A percentile compares a stretch with the other conserved stretches of the same genome.
Conservation (phyloP, 2,888 invertebrate genomes). For the Cosmia pyralina region DNA sequence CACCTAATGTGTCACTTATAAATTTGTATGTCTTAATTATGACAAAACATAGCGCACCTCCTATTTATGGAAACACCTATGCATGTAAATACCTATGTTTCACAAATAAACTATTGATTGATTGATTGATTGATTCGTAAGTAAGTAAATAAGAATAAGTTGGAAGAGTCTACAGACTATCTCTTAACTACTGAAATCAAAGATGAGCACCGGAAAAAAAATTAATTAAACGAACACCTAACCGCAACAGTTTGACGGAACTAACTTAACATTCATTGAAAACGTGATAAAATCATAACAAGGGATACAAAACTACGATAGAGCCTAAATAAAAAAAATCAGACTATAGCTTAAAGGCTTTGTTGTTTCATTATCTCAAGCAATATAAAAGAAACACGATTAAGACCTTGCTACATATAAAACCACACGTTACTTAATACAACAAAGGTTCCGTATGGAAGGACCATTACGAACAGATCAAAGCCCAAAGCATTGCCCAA, state of each 20-base stretch:
- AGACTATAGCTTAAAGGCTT: neutral
- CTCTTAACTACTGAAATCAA: neutral
- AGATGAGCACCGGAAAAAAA: neutral
- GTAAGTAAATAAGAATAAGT: neutral
- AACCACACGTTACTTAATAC: neutral
- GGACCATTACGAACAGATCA: constrained; percentile 28
- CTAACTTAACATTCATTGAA: neutral
- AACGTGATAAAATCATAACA: neutral
- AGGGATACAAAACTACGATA: neutral
- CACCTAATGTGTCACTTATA: too few relatives aligned
- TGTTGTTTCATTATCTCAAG: neutral
- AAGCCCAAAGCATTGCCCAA: constrained; percentile 64
- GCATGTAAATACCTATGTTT: too few relatives aligned
- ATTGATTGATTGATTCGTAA: too few relatives aligned
- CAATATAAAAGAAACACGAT: neutral
- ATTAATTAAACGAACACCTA: too few relatives aligned
- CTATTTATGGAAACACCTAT: too few relatives aligned
- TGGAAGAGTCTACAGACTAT: neutral
- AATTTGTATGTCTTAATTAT: too few relatives aligned
- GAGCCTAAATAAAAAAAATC: neutral
- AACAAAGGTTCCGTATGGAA: constrained; percentile 38
- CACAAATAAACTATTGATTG: too few relatives aligned
- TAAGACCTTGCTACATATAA: constrained; percentile 4
- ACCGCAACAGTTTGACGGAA: neutral
- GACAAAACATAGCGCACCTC: too few relatives aligned